Percentiles rank a stretch among this genome's conserved stretches.
Conservation (phyloP, 2,888 invertebrate species). For the Scaptomyza caliginosa region DNA sequence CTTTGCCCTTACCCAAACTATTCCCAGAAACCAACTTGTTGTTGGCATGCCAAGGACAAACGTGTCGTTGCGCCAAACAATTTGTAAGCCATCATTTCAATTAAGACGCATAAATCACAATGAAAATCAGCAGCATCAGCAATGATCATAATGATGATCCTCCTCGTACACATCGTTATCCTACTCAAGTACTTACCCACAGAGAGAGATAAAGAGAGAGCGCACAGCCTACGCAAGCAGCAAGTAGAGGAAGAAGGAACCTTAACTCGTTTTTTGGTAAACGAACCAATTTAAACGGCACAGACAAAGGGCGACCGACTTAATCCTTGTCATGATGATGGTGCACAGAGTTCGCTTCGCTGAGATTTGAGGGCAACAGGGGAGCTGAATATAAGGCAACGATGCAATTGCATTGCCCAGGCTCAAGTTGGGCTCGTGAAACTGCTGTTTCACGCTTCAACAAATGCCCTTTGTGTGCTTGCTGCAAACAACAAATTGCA, state of each 20-base stretch:
- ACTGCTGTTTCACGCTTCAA: slow-evolving; percentile 77
- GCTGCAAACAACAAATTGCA: slow-evolving; percentile 70
- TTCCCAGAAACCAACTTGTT: slow-evolving; percentile 35
- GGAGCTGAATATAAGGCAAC: slow-evolving; percentile 6
- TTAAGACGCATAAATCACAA: slow-evolving; percentile 77
- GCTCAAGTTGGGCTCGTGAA: slow-evolving; percentile 59
- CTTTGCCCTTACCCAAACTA: neutral
- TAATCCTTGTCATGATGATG: slow-evolving; percentile 60
- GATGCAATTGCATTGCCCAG: slow-evolving; percentile 44
- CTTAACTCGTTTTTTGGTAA: slow-evolving; percentile 60
- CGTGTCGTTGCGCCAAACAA: slow-evolving; percentile 62
- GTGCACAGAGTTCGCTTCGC: neutral
- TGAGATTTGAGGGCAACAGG: slow-evolving; percentile 3
- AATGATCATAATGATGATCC: slow-evolving; percentile 9
- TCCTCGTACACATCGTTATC: slow-evolving; percentile 65
- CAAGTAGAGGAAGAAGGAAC: slow-evolving; percentile 27
- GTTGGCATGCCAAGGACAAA: slow-evolving; percentile 43
- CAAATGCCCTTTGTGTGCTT: slow-evolving; percentile 68
- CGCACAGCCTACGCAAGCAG: slow-evolving; percentile 61
- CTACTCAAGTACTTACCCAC: slow-evolving; percentile 65
- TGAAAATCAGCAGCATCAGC: slow-evolving; percentile 66
- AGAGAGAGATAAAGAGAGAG: slow-evolving; percentile 18
- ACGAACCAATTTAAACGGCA: slow-evolving; percentile 75
- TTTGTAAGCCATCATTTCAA: slow-evolving; percentile 79
- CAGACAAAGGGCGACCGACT: slow-evolving; percentile 57